These are phyloP conservation scores for Andrena cerasifolii DNA, from an alignment of 1,140 invertebrate species.

Conservation along the genomic window DNA sequence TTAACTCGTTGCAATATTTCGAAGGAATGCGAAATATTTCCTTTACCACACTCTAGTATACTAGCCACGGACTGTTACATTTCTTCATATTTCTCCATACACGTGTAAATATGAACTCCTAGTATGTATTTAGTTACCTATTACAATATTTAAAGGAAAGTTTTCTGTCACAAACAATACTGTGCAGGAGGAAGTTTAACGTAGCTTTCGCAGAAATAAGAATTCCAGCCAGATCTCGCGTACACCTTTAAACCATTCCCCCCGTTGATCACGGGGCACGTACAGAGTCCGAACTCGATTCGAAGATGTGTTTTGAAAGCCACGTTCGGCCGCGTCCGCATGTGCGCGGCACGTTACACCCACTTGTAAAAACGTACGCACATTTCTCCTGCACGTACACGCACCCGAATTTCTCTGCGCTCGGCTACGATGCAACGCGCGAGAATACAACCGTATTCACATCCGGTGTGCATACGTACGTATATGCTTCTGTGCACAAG, in stretches of 20 bases:
- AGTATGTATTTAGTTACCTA: too few species aligned
- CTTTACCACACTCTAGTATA: too few species aligned
- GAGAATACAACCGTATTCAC: constrained; percentile 4
- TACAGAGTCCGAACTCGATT: background rate
- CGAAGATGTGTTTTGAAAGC: constrained; percentile 22
- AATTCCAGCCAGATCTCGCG: too few species aligned
- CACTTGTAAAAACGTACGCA: constrained; percentile 5
- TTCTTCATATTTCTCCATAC: background rate
- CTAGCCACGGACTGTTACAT: too few species aligned
- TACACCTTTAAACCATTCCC: background rate
- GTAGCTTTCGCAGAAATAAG: background rate
- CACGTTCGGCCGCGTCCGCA: constrained; percentile 18
- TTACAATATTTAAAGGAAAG: too few species aligned
- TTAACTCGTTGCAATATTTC: too few species aligned
- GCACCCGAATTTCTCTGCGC: constrained; percentile 39
- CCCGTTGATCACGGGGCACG: too few species aligned
- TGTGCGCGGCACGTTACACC: constrained; percentile 12
- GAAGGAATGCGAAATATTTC: too few species aligned
- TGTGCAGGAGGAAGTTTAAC: too few species aligned
- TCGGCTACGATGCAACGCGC: background rate
- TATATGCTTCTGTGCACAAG: constrained; percentile 13
- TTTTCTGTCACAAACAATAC: too few species aligned
- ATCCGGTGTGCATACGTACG: constrained; percentile 10
- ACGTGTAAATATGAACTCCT: too few species aligned
- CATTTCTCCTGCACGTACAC: constrained; percentile 17